phyloP scores from a whole-genome alignment of 2,113 vertebrate species.

The Macrotis lagotis region DNA sequence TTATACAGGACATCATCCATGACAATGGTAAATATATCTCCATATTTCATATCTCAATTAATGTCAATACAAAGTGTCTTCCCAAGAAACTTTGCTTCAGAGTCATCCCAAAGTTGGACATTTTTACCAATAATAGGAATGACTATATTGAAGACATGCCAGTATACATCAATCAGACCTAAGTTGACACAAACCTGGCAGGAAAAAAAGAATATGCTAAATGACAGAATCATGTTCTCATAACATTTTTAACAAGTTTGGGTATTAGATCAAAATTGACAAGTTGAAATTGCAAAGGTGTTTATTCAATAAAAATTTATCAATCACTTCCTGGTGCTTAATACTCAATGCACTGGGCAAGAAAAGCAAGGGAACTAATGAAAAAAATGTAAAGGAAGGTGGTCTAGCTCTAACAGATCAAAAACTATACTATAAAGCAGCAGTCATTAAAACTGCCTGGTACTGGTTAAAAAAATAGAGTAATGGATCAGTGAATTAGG shows the following conservation, averaged over 20 bases:
- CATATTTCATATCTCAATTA: slow-evolving; percentile 6
- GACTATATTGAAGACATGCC: not conserved
- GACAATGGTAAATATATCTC: not conserved
- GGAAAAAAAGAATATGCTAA: not conserved
- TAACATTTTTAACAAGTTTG: not conserved
- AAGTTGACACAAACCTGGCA: not conserved
- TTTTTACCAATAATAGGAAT: not conserved
- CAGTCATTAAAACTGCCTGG: too few species aligned
- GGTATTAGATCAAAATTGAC: not conserved
- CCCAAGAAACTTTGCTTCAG: too few species aligned
- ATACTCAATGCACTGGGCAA: not conserved
- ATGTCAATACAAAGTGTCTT: slow-evolving; percentile 17
- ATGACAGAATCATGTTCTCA: not conserved
- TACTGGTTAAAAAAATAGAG: too few species aligned
- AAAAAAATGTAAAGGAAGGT: too few species aligned
- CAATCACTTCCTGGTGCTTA: not conserved
- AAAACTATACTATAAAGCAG: too few species aligned
- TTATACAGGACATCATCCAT: not conserved
- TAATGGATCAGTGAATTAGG: too few species aligned
- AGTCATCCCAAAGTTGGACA: not conserved
- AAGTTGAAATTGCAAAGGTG: not conserved
- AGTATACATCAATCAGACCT: not conserved
- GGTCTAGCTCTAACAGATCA: too few species aligned
- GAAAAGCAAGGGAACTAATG: too few species aligned
- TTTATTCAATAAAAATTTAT: not conserved